phyloP scores from a whole-genome alignment of 2,113 vertebrate genomes.

The Nematolebias whitei region DNA sequence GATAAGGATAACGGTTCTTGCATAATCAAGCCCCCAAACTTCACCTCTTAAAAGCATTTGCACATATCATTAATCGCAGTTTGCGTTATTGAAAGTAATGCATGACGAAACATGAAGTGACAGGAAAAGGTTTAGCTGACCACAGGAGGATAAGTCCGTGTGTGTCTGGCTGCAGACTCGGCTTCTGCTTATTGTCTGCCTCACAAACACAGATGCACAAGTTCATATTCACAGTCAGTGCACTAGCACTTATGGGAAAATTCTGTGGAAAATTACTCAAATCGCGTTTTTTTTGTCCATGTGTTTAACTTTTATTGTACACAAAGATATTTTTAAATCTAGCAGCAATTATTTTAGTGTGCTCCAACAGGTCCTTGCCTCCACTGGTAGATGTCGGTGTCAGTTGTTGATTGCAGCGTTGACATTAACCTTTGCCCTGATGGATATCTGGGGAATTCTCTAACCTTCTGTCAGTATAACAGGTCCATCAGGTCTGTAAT shows the following conservation, averaged over 20 bases:
- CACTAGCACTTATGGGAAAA: slow-evolving; percentile 32
- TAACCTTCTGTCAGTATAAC: slow-evolving; percentile 11
- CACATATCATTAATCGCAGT: slow-evolving; percentile 31
- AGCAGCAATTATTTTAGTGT: neutral
- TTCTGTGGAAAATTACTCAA: slow-evolving; percentile 28
- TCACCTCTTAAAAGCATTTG: slow-evolving; percentile 26
- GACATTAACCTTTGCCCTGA: slow-evolving; percentile 41
- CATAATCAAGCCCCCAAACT: slow-evolving; percentile 29
- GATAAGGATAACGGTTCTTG: slow-evolving; percentile 40
- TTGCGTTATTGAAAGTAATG: slow-evolving; percentile 31
- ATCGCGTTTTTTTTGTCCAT: slow-evolving; percentile 7
- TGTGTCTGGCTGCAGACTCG: slow-evolving; percentile 37
- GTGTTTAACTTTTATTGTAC: slow-evolving; percentile 13
- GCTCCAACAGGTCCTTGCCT: neutral
- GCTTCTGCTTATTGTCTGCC: slow-evolving; percentile 43
- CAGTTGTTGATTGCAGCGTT: slow-evolving; percentile 20
- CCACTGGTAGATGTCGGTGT: slow-evolving; percentile 1
- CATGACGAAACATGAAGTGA: slow-evolving; percentile 19
- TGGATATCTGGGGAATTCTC: no score
- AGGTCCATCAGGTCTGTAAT: neutral
- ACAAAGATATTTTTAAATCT: slow-evolving; percentile 20
- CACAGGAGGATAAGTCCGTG: slow-evolving; percentile 13
- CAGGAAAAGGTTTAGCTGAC: slow-evolving; percentile 5
- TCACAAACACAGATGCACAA: slow-evolving; percentile 36
- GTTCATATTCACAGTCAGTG: slow-evolving; percentile 38